phyloP scores from a whole-genome alignment of 1,140 invertebrate species.

The Acromyrmex charruanus region DNA sequence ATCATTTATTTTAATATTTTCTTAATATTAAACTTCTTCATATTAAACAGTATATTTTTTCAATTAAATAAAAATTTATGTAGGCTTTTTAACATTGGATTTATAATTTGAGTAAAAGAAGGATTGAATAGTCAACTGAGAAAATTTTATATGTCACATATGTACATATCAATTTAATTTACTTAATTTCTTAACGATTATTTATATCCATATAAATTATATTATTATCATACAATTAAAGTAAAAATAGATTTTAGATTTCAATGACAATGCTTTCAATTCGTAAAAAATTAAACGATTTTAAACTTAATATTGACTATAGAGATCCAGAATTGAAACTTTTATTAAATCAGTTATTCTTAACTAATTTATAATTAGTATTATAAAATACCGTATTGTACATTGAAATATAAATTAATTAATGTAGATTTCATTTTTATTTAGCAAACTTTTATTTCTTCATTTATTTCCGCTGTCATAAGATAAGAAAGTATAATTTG shows the following conservation, averaged over 20 bases:
- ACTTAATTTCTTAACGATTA: neutral
- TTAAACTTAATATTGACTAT: neutral
- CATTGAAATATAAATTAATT: conserved; percentile 4
- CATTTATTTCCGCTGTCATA: neutral
- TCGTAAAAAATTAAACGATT: conserved; percentile 6
- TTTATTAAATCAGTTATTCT: conserved; percentile 1
- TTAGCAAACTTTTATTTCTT: neutral
- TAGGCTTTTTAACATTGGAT: neutral
- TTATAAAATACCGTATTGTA: conserved; percentile 4
- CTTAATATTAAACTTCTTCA: neutral
- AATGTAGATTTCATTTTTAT: neutral
- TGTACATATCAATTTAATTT: neutral
- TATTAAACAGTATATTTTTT: neutral
- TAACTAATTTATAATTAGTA: neutral
- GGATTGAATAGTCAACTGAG: neutral
- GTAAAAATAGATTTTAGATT: neutral
- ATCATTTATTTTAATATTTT: neutral
- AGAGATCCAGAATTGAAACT: neutral
- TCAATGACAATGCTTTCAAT: neutral
- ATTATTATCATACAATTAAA: neutral
- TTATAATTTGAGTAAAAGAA: neutral
- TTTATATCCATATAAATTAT: neutral
- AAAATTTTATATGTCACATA: neutral
- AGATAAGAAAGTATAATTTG: neutral
- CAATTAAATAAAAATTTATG: neutral